Evolutionary conservation across 2,888 invertebrate genomes (phyloP).

Genomic region (Aplocera efformata): DNA sequence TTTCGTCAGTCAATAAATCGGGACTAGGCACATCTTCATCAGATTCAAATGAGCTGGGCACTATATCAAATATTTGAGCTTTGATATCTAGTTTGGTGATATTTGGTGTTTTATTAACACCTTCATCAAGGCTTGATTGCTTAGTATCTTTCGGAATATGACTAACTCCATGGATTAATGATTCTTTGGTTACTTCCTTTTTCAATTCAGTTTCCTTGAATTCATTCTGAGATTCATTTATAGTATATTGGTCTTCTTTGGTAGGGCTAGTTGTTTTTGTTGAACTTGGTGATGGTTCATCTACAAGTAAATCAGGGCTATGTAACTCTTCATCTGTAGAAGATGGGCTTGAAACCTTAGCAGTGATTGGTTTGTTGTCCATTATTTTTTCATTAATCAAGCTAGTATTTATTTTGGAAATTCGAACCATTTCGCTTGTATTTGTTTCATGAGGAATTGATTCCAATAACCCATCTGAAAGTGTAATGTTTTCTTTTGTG

Average conservation of each 20-base stretch:
- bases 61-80: not conserved
- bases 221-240: conserved; percentile 3
- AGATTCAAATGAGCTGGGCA: not conserved
- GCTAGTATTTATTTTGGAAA: too few relatives aligned
- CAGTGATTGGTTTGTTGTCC: not conserved
- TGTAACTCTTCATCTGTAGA: too few relatives aligned
- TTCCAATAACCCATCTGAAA: not conserved
- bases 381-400: too few relatives aligned
- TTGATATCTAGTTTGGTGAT: conserved; percentile 12
- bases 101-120: conserved; percentile 10
- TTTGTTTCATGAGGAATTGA: too few relatives aligned
- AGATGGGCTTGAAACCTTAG: not conserved
- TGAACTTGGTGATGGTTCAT: not conserved
- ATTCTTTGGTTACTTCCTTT: too few relatives aligned
- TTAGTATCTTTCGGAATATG: not conserved
- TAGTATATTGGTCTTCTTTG: not conserved
- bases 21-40: conserved; percentile 4
- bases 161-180: not conserved
- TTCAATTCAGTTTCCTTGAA: not conserved
- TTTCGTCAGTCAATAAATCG: conserved; percentile 12
- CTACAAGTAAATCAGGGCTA: not conserved
- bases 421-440: too few relatives aligned
- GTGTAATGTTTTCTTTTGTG: conserved; percentile 15
- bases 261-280: not conserved
- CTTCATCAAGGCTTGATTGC: not conserved